Evolutionary conservation across 2,113 vertebrate genomes (phyloP), one percentile per base, ranked within the genome.

Genomic region (Hemichromis elongatus): DNA sequence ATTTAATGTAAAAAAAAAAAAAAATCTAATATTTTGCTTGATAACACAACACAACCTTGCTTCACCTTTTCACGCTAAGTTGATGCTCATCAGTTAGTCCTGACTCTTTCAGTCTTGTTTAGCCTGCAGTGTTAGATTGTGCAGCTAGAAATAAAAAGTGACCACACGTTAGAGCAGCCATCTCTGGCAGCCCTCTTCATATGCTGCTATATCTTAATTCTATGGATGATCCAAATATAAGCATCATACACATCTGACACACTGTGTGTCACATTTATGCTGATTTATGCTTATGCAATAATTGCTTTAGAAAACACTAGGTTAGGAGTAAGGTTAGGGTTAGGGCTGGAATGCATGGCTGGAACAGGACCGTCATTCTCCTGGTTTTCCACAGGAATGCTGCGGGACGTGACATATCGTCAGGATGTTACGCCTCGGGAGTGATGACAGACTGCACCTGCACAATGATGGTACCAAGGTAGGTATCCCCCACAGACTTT

Each of bases 1-100:
- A 79, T 82, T 79, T 75, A 13, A 81, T 86, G 56, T 3, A 50
- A 80, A 84, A 45, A 35, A 61, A 42, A 12, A 16, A 10, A 37
- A 0, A 0, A 3, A 16, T 61, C 1, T n/a, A 21, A 21, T 37
- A 66, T 66, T 66, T 66, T 11, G 21, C n/a, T 66, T 66, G 19
- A 66, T 3, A 66, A 66, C 11, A 66, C 37, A 66, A 40, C 11
- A 21, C 14, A 40, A 66, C 37, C 5, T 45, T 45, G 66, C 21
- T 70, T 70, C 21, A 70, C 66, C 21, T 70, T 1, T 70, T 40
- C 13, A 26, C 16, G 9, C n/a, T n/a, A 70, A 45, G 66, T 45
- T 45, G 37, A 21, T 70, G 40, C 21, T 45, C 21, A 70, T 10
- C 66, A 70, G 13, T 42, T 70, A 70, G 37, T 37, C 21, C 63